A percentile compares a stretch with the other conserved stretches of the same genome.
These are phyloP conservation scores for Mythimna lalbum DNA, from an alignment of 2,888 invertebrate genomes.

Conservation along the genomic window DNA sequence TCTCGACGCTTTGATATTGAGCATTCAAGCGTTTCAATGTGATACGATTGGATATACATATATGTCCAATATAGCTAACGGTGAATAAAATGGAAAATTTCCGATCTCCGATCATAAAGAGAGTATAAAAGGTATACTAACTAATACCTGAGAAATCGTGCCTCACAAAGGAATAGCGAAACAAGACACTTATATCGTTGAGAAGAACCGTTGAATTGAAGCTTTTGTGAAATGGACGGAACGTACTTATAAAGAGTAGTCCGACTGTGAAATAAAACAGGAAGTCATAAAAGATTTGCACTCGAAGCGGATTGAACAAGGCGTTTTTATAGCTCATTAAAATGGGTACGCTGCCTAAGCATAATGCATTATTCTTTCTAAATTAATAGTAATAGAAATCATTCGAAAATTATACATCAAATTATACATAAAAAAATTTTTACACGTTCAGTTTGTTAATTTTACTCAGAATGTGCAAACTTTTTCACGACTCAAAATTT, in stretches of 20 bases:
- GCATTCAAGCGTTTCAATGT: conserved; percentile 61
- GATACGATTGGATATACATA: conserved; percentile 39
- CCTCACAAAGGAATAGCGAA: conserved; percentile 38
- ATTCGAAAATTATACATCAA: not conserved
- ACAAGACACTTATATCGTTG: conserved; percentile 29
- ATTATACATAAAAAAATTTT: no score
- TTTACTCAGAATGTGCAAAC: no score
- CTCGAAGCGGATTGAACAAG: not conserved
- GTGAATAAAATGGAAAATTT: conserved; percentile 35
- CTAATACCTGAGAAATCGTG: conserved; percentile 28
- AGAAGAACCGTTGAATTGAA: conserved; percentile 22
- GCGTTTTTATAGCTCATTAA: conserved; percentile 10
- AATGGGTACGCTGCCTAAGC: not conserved
- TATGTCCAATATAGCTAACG: conserved; percentile 29
- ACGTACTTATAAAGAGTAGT: conserved; percentile 14
- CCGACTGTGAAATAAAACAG: conserved; percentile 12
- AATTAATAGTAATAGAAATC: not conserved
- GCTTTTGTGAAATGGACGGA: conserved; percentile 17
- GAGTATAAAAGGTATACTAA: conserved; percentile 30
- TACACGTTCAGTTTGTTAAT: no score
- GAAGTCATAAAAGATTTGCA: conserved; percentile 8
- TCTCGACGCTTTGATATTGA: conserved; percentile 62
- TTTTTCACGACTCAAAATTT: not conserved
- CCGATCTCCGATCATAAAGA: conserved; percentile 28
- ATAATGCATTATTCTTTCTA: not conserved